Percentiles rank a stretch among this genome's conserved stretches.
Evolutionary conservation across 2,113 vertebrate species (phyloP).

Genomic region (Columbina picui): DNA sequence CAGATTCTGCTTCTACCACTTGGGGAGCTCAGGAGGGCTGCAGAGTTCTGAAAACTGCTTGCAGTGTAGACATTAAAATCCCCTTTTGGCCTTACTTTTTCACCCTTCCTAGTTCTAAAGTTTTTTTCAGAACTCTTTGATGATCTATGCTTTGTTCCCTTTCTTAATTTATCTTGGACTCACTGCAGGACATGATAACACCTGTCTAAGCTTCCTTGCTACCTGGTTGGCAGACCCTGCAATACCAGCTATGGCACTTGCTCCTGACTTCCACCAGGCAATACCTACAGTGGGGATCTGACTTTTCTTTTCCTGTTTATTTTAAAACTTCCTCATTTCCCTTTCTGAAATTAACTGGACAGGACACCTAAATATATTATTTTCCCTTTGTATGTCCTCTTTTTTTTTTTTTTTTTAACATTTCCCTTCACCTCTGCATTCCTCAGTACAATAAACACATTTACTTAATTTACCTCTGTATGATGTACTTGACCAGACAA

Average conservation of each 20-base stretch:
- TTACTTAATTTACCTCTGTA: not conserved
- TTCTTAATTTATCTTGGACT: not conserved
- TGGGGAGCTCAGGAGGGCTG: not conserved
- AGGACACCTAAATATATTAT: not conserved
- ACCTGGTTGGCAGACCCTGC: not conserved
- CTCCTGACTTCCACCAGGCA: not conserved
- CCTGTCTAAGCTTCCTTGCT: not conserved
- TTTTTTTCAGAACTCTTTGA: not conserved
- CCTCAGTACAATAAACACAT: not conserved
- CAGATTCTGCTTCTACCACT: not conserved
- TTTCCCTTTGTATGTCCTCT: not conserved
- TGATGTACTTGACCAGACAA: not conserved
- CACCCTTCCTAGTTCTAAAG: not conserved
- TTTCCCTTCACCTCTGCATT: not conserved
- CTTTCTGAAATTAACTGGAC: not conserved
- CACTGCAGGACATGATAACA: not conserved
- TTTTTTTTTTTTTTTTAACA: not conserved
- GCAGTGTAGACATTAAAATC: not conserved
- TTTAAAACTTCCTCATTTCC: not conserved
- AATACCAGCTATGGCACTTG: not conserved
- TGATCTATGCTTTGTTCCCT: not conserved
- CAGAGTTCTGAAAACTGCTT: not conserved
- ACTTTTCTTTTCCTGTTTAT: not conserved
- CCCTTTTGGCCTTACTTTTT: not conserved
- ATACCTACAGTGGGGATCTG: not conserved